Evolutionary conservation across 2,797 vertebrate genomes (phyloP), one percentile per base, ranked within the genome.

Genomic region (Todus mexicanus): DNA sequence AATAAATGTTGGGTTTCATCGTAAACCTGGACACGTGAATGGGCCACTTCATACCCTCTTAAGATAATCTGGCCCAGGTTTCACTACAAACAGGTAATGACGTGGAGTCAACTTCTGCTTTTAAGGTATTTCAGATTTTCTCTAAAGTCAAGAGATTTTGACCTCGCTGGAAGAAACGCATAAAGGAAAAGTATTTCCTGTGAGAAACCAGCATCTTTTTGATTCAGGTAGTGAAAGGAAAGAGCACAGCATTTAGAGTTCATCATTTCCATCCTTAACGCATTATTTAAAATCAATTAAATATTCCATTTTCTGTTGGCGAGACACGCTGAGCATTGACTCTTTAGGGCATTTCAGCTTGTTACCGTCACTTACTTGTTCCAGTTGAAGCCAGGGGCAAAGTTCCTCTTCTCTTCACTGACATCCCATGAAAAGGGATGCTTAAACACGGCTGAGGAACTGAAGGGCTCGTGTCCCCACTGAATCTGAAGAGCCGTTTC

Each of bases 261-360:
- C 79, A 82, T 60, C 5, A 26, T 63, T 94, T 94, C 72, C 92
- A n/a, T 82, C 94, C 53, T 86, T 78, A 79, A 83, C 96, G 50
- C 40, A n/a, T 63, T 89, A 6, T 92, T 96, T 96, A n/a, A 84
- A 95, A 93, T 90, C 63, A 66, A 95, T 96, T 91, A 78, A 96
- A 95, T 93, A 93, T 82, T 89, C 78, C 8, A 57, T 93, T 94
- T 96, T 91, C 61, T 87, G 53, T 31, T 87, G 19, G 5, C 82
- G 56, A 91, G 95, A 72, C 83, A 31, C 89, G 85, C 95, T 83
- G 79, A 78, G 57, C 76, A 78, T 96, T 87, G 95, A 94, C 97
- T 94, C 85, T 91, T 87, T 9, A 12, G 76, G 64, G 45, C 50
- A 5, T 91, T 84, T 33, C 71, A 40, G 45, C 50, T 88, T 56